Percentiles rank a stretch among this genome's conserved stretches.
Conservation (phyloP, 2,113 vertebrate species). For the Hemiprocne comata region DNA sequence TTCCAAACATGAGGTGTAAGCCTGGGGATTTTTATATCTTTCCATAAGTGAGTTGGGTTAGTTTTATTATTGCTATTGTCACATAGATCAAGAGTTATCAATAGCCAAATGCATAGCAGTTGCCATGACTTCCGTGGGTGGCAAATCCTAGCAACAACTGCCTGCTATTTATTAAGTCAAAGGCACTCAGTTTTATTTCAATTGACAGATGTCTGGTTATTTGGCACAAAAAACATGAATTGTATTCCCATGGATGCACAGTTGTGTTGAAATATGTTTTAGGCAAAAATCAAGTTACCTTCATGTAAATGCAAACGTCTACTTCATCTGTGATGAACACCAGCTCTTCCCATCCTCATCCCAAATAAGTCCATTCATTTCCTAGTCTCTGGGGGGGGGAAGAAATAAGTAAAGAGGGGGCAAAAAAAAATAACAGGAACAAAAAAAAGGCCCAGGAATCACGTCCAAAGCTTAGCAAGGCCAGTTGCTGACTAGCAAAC, state of each 20-base stretch:
- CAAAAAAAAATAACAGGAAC: neutral
- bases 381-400: neutral
- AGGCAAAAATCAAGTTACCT: constrained; percentile 4
- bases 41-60: neutral
- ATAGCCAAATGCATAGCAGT: neutral
- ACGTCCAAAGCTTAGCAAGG: neutral
- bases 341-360: neutral
- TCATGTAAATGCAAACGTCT: neutral
- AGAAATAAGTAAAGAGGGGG: neutral
- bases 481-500: constrained; percentile 19
- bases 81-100: neutral
- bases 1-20: neutral
- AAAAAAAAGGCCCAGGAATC: neutral
- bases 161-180: constrained; percentile 24
- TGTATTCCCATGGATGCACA: neutral
- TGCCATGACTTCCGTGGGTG: neutral
- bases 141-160: neutral
- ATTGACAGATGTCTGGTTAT: constrained; percentile 37
- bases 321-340: neutral
- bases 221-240: neutral
- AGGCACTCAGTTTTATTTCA: neutral
- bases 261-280: neutral
- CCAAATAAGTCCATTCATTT: constrained; percentile 9
- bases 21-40: neutral
- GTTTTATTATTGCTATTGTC: neutral